These are phyloP conservation scores for Diarsia dahlii DNA, from an alignment of 2,888 invertebrate species.

Conservation along the genomic window DNA sequence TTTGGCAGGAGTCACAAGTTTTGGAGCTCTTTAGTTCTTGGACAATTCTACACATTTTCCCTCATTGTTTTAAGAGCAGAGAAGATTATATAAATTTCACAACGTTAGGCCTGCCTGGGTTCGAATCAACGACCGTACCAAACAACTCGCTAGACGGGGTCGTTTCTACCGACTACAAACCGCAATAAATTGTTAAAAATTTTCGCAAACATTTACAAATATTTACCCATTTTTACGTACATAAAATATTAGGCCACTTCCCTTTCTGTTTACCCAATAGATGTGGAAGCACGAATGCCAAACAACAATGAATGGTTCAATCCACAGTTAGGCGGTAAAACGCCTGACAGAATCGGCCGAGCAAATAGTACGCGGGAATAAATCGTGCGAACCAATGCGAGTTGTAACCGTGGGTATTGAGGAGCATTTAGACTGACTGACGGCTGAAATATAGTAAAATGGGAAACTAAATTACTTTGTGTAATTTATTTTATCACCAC, in stretches of 20 bases:
- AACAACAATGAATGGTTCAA: constrained; percentile 61
- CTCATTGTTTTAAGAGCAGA: not conserved
- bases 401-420: constrained; percentile 20
- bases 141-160: not conserved
- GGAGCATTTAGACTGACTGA: constrained; percentile 13
- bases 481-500: no score
- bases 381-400: constrained; percentile 51
- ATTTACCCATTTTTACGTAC: constrained; percentile 21
- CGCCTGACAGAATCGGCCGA: constrained; percentile 50
- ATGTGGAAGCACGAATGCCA: constrained; percentile 48
- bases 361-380: constrained; percentile 61
- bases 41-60: not conserved
- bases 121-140: not conserved
- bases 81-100: not conserved
- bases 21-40: not conserved
- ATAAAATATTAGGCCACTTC: constrained; percentile 40
- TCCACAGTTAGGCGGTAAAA: constrained; percentile 50
- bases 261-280: constrained; percentile 53
- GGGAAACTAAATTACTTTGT: no score
- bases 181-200: constrained; percentile 15
- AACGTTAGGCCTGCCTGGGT: not conserved
- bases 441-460: not conserved
- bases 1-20: not conserved
- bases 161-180: not conserved
- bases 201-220: constrained; percentile 1